Percentiles rank a stretch among this genome's conserved stretches.
These are phyloP conservation scores for Panzeria rudis DNA, from an alignment of 2,888 invertebrate genomes.

Conservation along the genomic window DNA sequence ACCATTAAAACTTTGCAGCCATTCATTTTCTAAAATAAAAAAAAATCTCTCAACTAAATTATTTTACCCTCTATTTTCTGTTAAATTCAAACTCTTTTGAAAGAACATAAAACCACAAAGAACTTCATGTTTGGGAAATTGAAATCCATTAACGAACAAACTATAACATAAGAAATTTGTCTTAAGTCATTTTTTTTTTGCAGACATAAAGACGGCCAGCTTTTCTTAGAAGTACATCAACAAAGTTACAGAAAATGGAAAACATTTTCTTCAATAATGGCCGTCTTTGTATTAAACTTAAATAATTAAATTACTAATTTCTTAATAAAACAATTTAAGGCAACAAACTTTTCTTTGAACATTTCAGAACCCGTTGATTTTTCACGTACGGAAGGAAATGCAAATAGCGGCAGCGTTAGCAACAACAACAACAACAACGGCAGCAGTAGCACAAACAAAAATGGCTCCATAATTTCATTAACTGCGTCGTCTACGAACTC, in stretches of 20 bases:
- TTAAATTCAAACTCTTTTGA: slow-evolving; percentile 7
- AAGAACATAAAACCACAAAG: slow-evolving; percentile 52
- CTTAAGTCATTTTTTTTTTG: neutral
- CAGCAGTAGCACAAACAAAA: slow-evolving; percentile 49
- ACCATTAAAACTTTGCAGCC: neutral
- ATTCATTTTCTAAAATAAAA: neutral
- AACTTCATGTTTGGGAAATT: slow-evolving; percentile 20
- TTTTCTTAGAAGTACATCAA: neutral
- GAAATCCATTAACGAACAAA: slow-evolving; percentile 40
- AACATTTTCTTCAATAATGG: slow-evolving; percentile 21
- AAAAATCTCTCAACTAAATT: neutral
- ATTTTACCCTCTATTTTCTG: slow-evolving; percentile 19
- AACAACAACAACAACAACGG: slow-evolving; percentile 49
- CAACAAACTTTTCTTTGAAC: slow-evolving; percentile 50
- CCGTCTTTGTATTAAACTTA: slow-evolving; percentile 19
- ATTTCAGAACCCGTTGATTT: slow-evolving; percentile 83
- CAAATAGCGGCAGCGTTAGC: slow-evolving; percentile 70
- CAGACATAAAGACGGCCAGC: neutral
- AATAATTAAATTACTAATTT: slow-evolving; percentile 49
- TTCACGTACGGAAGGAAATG: slow-evolving; percentile 80
- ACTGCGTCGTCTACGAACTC: slow-evolving; percentile 59
- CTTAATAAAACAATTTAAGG: slow-evolving; percentile 31
- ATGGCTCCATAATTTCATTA: slow-evolving; percentile 69
- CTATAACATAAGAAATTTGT: slow-evolving; percentile 23
- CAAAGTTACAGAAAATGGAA: neutral